Evolutionary conservation across 2,113 vertebrate genomes (phyloP).

Genomic region (Coregonus clupeaformis): DNA sequence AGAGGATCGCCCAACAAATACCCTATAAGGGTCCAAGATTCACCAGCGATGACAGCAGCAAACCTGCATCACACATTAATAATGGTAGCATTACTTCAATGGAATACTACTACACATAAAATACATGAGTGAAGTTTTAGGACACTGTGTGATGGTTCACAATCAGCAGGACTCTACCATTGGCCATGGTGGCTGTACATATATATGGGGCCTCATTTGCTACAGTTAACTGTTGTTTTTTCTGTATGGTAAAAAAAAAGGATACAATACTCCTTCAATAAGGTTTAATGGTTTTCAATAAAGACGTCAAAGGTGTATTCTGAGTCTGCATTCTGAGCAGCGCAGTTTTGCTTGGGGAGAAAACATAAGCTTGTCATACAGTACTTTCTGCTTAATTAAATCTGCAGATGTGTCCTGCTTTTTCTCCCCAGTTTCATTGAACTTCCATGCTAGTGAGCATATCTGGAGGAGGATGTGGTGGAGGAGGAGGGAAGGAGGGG

Average conservation of each 20-base stretch:
- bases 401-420: constrained; percentile 73
- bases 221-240: constrained; percentile 4
- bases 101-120: no score
- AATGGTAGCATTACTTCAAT: no score
- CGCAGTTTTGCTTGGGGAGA: constrained; percentile 54
- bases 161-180: no score
- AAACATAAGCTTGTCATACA: constrained; percentile 63
- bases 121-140: no score
- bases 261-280: constrained; percentile 14
- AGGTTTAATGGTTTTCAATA: constrained; percentile 14
- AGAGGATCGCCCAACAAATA: no score
- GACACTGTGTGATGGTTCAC: no score
- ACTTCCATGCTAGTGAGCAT: constrained; percentile 45
- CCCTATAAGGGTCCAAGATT: no score
- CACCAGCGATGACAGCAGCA: no score
- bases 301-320: constrained; percentile 33
- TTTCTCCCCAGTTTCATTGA: constrained; percentile 52
- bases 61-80: no score
- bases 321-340: constrained; percentile 42
- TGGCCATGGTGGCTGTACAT: no score
- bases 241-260: constrained; percentile 23
- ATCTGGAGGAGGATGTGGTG: constrained; percentile 33
- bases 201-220: neutral
- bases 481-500: constrained; percentile 17
- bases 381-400: constrained; percentile 68